Base-by-base conservation (phyloP, 2,888 invertebrate species). In the Netelia fuscicornis region DNA sequence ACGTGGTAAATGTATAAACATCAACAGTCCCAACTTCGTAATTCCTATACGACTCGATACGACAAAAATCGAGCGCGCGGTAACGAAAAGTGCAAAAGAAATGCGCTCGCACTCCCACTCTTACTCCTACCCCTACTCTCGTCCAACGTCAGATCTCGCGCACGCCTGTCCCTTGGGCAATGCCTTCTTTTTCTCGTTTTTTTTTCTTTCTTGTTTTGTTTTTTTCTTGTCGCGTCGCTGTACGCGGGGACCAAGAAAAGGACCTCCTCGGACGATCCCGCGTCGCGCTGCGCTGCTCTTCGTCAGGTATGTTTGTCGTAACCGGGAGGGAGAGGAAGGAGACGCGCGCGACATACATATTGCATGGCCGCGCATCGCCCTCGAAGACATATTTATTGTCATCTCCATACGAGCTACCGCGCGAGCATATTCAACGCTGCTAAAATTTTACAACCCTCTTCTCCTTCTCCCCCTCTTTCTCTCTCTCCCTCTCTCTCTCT, bases 351-450 rank as follows among this genome's bases (percentile, higher is more conserved):
- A 86, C 91, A 92, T 92, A 91, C 91, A 92, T 92, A 92, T 92
- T 92, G 91, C 92, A 92, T 92, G 91, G 86, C 87, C 88, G 87
- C 60, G 82, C 44, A 74, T 71, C 76, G 81, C 79, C 79, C 82
- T 64, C 87, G 78, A 83, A 88, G 92, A 92, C 91, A 92, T 92
- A 92, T 92, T 92, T 92, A 92, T 92, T 91, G 92, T 91, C 90
- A 91, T 91, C 90, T 91, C 90, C 91, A 90, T 87, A 88, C 90
- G 89, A 88, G 89, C 89, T 74, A 87, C 86, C 84, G 89, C 89
- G 90, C 91, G 88, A 87, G 56, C 65, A 67, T 77, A 77, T 77
- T 77, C 67, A 87, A 88, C 88, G 76, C 71, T 72, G 54, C 65
- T 81, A 48, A 80, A 75, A 71, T 71, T 84, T 79, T 70, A 79